Conservation (phyloP, 2,888 invertebrate genomes). For the Encarsia formosa region DNA sequence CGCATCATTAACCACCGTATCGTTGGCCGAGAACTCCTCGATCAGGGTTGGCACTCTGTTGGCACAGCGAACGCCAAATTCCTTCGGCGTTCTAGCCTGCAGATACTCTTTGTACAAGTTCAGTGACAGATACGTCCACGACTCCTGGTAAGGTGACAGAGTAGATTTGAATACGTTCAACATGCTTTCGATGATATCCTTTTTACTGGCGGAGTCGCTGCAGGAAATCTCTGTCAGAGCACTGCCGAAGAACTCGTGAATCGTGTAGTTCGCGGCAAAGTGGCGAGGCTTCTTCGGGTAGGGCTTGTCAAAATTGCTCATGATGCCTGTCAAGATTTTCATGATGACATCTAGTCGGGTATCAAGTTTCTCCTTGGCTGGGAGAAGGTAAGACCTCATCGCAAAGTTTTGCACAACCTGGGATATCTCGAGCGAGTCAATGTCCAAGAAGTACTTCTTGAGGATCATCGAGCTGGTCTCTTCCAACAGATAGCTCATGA, state of each 20-base stretch:
- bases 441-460: conserved; percentile 10
- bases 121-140: background rate
- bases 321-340: background rate
- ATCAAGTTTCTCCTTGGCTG: background rate
- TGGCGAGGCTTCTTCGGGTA: conserved; percentile 11
- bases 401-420: conserved; percentile 3
- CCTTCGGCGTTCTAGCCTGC: background rate
- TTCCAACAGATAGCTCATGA: background rate
- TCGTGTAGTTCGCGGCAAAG: conserved; percentile 10
- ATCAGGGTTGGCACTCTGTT: background rate
- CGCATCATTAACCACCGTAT: background rate
- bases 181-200: conserved; percentile 8
- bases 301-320: conserved; percentile 2
- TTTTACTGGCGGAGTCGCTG: background rate
- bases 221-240: background rate
- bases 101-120: conserved; percentile 16
- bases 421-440: background rate
- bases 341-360: background rate
- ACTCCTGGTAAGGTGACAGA: conserved; percentile 11
- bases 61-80: conserved; percentile 6
- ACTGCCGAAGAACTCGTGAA: conserved; percentile 5
- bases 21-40: conserved; percentile 4
- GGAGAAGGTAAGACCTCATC: conserved; percentile 6
- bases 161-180: background rate
- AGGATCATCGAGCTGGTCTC: background rate